These are phyloP conservation scores for Euplagia quadripunctaria DNA, from an alignment of 2,888 invertebrate species.

Conservation along the genomic window DNA sequence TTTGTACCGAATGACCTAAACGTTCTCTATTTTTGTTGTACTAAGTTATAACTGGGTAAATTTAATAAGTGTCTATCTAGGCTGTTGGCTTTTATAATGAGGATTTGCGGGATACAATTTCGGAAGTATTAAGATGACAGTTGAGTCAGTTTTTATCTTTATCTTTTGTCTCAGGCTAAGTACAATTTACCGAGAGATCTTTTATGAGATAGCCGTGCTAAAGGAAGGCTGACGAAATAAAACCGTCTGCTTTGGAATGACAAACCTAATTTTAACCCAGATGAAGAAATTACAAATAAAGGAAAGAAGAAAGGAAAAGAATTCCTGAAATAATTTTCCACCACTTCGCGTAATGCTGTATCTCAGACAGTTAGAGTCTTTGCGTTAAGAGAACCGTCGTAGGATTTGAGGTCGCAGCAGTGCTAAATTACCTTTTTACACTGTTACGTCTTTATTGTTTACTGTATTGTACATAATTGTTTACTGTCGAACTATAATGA, in stretches of 20 bases:
- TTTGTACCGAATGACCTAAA: constrained; percentile 1
- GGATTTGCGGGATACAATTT: constrained; percentile 27
- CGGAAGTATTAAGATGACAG: constrained; percentile 31
- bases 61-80: constrained; percentile 39
- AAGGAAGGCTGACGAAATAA: neutral
- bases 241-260: neutral
- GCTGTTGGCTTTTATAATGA: constrained; percentile 26
- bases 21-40: constrained; percentile 30
- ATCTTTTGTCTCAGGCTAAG: constrained; percentile 12
- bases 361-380: neutral
- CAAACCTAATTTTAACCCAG: neutral
- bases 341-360: neutral
- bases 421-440: too few relatives aligned
- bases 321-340: neutral
- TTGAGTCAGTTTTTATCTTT: constrained; percentile 23
- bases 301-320: neutral
- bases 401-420: too few relatives aligned
- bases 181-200: constrained; percentile 27
- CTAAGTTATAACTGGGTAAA: constrained; percentile 30
- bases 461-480: too few relatives aligned
- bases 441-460: too few relatives aligned
- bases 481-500: too few relatives aligned
- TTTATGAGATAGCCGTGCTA: constrained; percentile 1
- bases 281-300: neutral
- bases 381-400: too few relatives aligned